Conservation (phyloP, 2,888 invertebrate species). For the Rotaria magnacalcarata region DNA sequence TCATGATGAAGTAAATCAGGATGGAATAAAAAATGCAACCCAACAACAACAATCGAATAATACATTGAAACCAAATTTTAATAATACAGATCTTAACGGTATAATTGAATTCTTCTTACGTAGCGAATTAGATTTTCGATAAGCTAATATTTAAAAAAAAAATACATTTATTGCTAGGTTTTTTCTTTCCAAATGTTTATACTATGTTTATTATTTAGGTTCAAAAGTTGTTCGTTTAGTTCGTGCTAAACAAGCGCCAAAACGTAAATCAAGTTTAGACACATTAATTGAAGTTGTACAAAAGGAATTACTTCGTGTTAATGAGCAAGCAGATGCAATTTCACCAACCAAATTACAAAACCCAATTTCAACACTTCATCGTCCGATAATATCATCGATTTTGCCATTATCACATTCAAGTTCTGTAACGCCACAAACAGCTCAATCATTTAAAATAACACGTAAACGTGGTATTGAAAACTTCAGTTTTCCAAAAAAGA, state of each 20-base stretch:
- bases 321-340: neutral
- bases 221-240: conserved; percentile 30
- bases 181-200: neutral
- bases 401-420: neutral
- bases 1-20: neutral
- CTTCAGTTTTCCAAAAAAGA: neutral
- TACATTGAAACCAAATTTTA: neutral
- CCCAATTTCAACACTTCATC: neutral
- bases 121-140: too few relatives aligned
- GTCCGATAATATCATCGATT: neutral
- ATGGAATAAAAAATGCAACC: conserved; percentile 8
- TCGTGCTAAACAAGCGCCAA: conserved; percentile 31
- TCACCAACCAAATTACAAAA: neutral
- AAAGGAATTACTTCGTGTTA: conserved; percentile 14
- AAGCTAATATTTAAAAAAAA: too few relatives aligned
- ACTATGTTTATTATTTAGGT: neutral
- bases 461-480: neutral
- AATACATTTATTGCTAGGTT: neutral
- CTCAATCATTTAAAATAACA: neutral
- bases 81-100: neutral
- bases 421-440: conserved; percentile 13
- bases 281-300: conserved; percentile 36
- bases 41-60: neutral
- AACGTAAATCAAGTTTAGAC: conserved; percentile 32
- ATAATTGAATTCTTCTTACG: neutral